A percentile compares a stretch with the other conserved stretches of the same genome.
These are phyloP conservation scores for Spicauda simplicius DNA, from an alignment of 2,888 invertebrate genomes.

Conservation along the genomic window DNA sequence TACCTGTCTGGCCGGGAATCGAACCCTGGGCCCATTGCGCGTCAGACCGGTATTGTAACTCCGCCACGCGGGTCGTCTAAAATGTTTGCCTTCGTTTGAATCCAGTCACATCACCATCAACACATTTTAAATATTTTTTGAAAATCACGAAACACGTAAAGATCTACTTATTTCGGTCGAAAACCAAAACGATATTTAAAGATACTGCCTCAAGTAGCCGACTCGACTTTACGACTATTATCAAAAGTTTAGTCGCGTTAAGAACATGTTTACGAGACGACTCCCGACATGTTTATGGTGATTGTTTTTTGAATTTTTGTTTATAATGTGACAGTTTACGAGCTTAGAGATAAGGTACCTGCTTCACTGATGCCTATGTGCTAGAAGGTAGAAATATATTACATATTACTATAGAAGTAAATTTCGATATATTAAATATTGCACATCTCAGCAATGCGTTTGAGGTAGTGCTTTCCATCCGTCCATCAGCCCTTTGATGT, in stretches of 20 bases:
- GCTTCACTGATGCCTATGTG: constrained; percentile 9
- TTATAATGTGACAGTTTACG: constrained; percentile 44
- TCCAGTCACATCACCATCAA: too few species aligned
- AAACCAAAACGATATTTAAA: constrained; percentile 11
- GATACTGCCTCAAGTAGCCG: constrained; percentile 16
- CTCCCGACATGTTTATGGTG: constrained; percentile 42
- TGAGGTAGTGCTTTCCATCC: too few species aligned
- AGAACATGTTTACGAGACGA: constrained; percentile 38
- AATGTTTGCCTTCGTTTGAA: too few species aligned
- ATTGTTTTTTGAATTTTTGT: constrained; percentile 42
- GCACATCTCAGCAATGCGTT: too few species aligned
- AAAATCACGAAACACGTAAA: background rate
- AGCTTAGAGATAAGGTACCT: constrained; percentile 6
- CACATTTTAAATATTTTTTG: background rate
- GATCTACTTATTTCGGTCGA: constrained; percentile 22
- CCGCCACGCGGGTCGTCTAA: too few species aligned
- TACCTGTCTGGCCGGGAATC: too few species aligned
- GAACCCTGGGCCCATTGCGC: too few species aligned
- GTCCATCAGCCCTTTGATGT: too few species aligned
- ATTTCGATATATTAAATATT: too few species aligned
- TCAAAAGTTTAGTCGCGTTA: constrained; percentile 36
- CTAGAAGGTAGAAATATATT: background rate
- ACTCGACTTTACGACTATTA: constrained; percentile 32
- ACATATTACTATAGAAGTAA: too few species aligned
- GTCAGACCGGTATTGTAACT: too few species aligned